phyloP scores from a whole-genome alignment of 1,140 invertebrate species.

The Manduca sexta region DNA sequence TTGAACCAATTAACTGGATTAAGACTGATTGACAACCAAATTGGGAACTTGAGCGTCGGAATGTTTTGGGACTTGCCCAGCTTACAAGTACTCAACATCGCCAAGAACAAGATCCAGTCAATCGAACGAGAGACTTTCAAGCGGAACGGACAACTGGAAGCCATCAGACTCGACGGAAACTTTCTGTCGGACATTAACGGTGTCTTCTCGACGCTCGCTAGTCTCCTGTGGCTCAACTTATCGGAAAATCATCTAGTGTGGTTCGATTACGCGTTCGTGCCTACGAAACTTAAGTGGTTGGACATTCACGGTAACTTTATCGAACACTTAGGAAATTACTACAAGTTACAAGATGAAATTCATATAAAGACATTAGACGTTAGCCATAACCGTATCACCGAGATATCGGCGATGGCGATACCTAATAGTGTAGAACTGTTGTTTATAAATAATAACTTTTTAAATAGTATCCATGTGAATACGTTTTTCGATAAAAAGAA shows the following conservation, averaged over 20 bases:
- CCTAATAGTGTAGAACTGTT: conserved; percentile 92
- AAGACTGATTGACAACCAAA: conserved; percentile 89
- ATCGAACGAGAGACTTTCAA: conserved; percentile 89
- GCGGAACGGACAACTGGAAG: conserved; percentile 84
- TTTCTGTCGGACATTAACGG: conserved; percentile 90
- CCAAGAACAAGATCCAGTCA: conserved; percentile 89
- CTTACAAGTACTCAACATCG: conserved; percentile 89
- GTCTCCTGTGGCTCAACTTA: conserved; percentile 89
- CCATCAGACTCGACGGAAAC: conserved; percentile 89
- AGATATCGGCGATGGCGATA: conserved; percentile 85
- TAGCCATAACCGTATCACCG: conserved; percentile 89
- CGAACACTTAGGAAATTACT: conserved; percentile 89
- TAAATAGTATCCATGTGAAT: conserved; percentile 84
- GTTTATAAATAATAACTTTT: conserved; percentile 92
- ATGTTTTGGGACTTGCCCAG: conserved; percentile 90
- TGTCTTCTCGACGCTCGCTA: conserved; percentile 85
- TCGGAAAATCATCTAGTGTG: conserved; percentile 92
- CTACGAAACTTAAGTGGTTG: conserved; percentile 90
- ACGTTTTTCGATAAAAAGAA: conserved; percentile 90
- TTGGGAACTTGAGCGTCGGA: conserved; percentile 87
- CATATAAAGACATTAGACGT: conserved; percentile 88
- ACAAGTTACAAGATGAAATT: conserved; percentile 86
- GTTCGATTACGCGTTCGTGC: conserved; percentile 93
- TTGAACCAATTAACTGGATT: conserved; percentile 88
- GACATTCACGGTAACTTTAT: conserved; percentile 93